A percentile compares a stretch with the other conserved stretches of the same genome.
These are phyloP conservation scores for Philotrypesis tridentata DNA, from an alignment of 1,140 invertebrate genomes.

Conservation along the genomic window DNA sequence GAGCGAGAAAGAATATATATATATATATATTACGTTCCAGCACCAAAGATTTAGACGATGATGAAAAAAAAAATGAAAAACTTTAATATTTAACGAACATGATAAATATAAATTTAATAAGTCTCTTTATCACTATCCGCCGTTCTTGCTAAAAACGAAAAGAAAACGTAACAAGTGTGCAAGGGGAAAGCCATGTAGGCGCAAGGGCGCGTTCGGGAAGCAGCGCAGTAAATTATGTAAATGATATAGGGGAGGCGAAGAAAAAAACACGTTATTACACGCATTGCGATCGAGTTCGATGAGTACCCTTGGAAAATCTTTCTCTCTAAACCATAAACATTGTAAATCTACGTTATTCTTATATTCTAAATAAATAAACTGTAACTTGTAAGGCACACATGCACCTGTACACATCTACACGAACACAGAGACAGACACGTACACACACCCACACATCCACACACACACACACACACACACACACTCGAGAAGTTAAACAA, in stretches of 20 bases:
- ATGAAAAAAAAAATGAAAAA: constrained; percentile 8
- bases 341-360: constrained; percentile 36
- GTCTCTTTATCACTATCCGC: constrained; percentile 39
- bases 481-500: background rate
- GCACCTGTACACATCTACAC: background rate
- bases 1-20: constrained; percentile 9
- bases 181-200: background rate
- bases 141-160: constrained; percentile 36
- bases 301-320: constrained; percentile 27
- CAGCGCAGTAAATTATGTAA: background rate
- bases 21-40: constrained; percentile 19
- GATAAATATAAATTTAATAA: constrained; percentile 34
- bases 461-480: background rate
- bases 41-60: constrained; percentile 34
- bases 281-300: constrained; percentile 30
- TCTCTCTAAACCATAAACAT: constrained; percentile 24
- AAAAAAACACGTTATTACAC: background rate
- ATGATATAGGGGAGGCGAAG: background rate
- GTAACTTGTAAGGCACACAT: background rate
- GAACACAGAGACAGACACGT: no score
- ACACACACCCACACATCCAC: background rate
- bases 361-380: constrained; percentile 39
- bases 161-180: background rate
- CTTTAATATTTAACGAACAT: constrained; percentile 23
- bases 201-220: background rate